Evolutionary conservation across 2,797 vertebrate genomes (phyloP).

Genomic region (Denticeps clupeoides): DNA sequence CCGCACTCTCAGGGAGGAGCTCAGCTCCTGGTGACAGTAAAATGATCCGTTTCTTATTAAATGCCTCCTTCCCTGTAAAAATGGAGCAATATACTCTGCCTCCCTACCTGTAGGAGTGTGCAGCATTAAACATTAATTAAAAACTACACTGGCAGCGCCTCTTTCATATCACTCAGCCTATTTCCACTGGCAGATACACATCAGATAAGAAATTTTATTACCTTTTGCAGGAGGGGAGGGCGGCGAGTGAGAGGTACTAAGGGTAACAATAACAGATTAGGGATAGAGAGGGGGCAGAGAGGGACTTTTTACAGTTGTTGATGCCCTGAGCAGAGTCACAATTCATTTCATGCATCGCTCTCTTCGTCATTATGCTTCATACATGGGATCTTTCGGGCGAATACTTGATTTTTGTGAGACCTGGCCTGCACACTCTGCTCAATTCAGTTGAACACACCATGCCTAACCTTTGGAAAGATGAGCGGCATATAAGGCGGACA

Average conservation of each 20-base stretch:
- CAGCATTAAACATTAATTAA: conserved; percentile 42
- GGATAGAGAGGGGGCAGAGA: background rate
- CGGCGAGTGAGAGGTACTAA: conserved; percentile 18
- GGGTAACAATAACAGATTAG: conserved; percentile 1
- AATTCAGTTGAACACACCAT: too few species aligned
- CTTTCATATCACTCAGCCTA: conserved; percentile 30
- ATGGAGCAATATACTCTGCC: conserved; percentile 33
- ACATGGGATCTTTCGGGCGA: too few species aligned
- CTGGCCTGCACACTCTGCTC: too few species aligned
- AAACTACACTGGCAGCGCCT: conserved; percentile 30
- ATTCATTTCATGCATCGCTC: too few species aligned
- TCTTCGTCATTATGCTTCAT: too few species aligned
- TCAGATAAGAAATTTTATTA: conserved; percentile 62
- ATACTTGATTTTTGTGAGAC: too few species aligned
- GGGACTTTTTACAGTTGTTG: too few species aligned
- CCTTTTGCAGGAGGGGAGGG: conserved; percentile 41
- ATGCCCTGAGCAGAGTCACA: too few species aligned
- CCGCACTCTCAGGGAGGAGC: conserved; percentile 43
- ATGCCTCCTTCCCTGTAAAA: conserved; percentile 57
- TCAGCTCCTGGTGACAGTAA: conserved; percentile 57
- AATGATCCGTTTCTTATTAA: conserved; percentile 71
- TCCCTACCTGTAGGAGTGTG: conserved; percentile 42
- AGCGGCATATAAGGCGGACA: too few species aligned
- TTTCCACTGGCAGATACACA: conserved; percentile 36
- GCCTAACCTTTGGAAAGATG: too few species aligned